Base-by-base conservation (phyloP, 2,113 vertebrate genomes). In the Elgaria multicarinata region DNA sequence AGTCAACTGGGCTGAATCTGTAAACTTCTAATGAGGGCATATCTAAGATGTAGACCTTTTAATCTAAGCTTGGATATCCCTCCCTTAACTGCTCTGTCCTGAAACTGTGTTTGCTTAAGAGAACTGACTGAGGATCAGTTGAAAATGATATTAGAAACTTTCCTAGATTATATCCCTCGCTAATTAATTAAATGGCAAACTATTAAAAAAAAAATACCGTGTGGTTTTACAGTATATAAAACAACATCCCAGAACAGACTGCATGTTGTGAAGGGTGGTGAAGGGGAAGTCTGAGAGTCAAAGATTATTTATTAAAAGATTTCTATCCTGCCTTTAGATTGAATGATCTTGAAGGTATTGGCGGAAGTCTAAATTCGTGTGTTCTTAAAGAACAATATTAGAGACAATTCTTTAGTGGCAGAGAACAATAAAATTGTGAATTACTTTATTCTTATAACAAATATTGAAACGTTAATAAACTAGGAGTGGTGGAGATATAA, bases 31-130 rank as follows among this genome's bases (percentile, higher is more conserved):
- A 69, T 79, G 39, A 72, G 74, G 50, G 13, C 39, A 84, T 80
- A 64, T 66, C 91, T 82, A 82, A 85, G 83, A 90, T 16, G 9
- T 2, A 69, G 36, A 31, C 33, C 33, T 75, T 74, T 85, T 64
- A 4, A 44, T n/a, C 6, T 20, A 20, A 66, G 33, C 9, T 66
- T 50, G 90, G 55, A 90, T 91, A 83, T 36, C n/a, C 42, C 86
- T 84, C 7, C 6, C 24, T 82, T 80, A n/a, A 55, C 24, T 66
- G 0, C 28, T 66, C 58, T 76, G 20, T 67, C 5, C 28, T 55
- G 39, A 50, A 50, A 50, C 9, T 36, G 24, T 76, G 58, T 50
- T 12, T 53, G 18, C 33, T 16, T 13, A 53, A 71, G 31, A 84
- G 9, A 50, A 53, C 44, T n/a, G 20, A 67, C 22, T 31, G 74